Evolutionary conservation across 2,113 vertebrate genomes (phyloP), one percentile per base, ranked within the genome.

Genomic region (Podarcis muralis): DNA sequence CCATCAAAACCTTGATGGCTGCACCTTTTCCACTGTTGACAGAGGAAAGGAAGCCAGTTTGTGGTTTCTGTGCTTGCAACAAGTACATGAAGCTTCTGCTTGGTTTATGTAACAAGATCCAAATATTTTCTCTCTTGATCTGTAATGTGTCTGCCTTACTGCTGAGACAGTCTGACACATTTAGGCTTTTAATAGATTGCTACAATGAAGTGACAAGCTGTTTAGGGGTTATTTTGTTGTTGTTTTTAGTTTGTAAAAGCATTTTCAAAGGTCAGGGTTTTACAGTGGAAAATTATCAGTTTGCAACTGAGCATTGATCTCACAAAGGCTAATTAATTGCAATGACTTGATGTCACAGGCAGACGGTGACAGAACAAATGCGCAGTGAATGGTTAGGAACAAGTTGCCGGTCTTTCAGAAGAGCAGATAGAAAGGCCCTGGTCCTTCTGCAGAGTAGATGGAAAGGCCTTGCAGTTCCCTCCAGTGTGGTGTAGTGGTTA

Each of bases 41-140:
- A 80, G 37, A 68, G 66, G 43, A 11, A 27, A 87, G 43, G 25
- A 32, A 66, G 18, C 27, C 59, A 65, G 13, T 76, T 48, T 43
- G 30, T 66, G 20, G 62, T 43, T 25, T 48, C 59, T 77, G n/a
- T 18, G 40, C 30, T 83, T 30, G 22, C 30, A 76, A 27, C 59
- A 57, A 53, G 27, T 68, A 18, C 40, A 30, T 15, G 62, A 43
- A 68, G 40, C 59, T 83, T 83, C 7, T 27, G 11, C 30, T 83
- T 75, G 57, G 35, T 82, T 83, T 77, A 66, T 35, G 72, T 78
- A 77, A 88, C 40, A 72, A 83, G 81, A 69, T 48, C 87, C 72
- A 88, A 88, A 88, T 88, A 83, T 88, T 88, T 88, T 88, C 87
- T 66, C 43, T 88, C 81, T 77, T 53, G n/a, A 88, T 77, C 25